Conservation (phyloP, 1,140 invertebrate species). For the Brachionus manjavacas region DNA sequence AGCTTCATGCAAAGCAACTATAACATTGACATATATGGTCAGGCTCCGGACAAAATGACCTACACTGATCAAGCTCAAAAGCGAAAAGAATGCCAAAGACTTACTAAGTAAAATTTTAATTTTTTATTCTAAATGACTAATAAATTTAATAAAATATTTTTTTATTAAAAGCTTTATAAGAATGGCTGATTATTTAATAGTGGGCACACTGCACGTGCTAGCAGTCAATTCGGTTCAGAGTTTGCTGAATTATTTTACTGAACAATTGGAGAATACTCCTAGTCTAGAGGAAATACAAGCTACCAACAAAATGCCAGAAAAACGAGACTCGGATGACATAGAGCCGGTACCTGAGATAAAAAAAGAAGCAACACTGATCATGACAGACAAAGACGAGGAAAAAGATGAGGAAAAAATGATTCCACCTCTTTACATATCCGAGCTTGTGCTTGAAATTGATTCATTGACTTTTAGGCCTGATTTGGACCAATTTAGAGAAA, state of each 20-base stretch:
- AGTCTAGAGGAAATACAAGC: slow-evolving; percentile 52
- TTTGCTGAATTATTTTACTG: slow-evolving; percentile 62
- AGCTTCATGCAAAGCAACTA: slow-evolving; percentile 36
- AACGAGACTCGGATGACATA: slow-evolving; percentile 43
- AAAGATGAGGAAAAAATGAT: slow-evolving; percentile 41
- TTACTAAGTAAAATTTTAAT: slow-evolving; percentile 64
- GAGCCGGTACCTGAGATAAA: slow-evolving; percentile 9
- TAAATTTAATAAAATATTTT: neutral
- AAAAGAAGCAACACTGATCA: slow-evolving; percentile 52
- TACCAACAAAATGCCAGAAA: slow-evolving; percentile 48
- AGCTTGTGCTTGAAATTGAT: slow-evolving; percentile 55
- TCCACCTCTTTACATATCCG: slow-evolving; percentile 52
- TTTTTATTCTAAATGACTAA: neutral
- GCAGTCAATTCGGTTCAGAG: slow-evolving; percentile 65
- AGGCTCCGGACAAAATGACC: slow-evolving; percentile 64
- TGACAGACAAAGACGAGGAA: slow-evolving; percentile 48
- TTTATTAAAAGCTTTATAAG: slow-evolving; percentile 65
- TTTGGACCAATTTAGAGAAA: slow-evolving; percentile 53
- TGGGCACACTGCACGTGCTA: slow-evolving; percentile 66
- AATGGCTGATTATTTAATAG: slow-evolving; percentile 68
- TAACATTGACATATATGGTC: slow-evolving; percentile 58
- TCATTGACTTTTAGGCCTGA: slow-evolving; percentile 56
- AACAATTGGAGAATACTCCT: slow-evolving; percentile 63
- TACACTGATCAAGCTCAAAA: slow-evolving; percentile 78
- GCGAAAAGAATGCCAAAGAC: slow-evolving; percentile 67